Conservation (phyloP, 2,797 vertebrate genomes). For the Erithacus rubecula region DNA sequence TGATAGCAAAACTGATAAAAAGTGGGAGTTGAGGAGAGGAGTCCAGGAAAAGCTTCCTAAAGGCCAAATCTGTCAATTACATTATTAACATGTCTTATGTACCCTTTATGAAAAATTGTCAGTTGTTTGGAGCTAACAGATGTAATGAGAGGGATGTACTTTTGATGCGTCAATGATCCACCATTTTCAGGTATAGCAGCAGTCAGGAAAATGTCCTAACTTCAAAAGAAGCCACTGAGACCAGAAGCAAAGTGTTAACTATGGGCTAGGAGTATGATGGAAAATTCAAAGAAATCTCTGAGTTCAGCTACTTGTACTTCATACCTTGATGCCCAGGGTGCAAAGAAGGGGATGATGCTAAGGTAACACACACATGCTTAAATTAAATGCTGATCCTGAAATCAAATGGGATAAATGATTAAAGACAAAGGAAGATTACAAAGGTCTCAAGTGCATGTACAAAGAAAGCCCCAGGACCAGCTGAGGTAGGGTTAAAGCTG, state of each 20-base stretch:
- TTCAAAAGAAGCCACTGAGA: background rate
- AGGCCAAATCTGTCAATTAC: slow-evolving; percentile 10
- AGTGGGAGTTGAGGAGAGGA: background rate
- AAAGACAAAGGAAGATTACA: background rate
- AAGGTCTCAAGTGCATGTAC: background rate
- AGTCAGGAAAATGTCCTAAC: background rate
- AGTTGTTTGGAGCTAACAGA: background rate
- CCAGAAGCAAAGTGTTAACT: background rate
- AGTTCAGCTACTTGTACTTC: background rate
- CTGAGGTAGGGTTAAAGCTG: background rate
- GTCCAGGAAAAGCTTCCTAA: slow-evolving; percentile 3
- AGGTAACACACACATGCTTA: background rate
- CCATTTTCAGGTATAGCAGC: background rate
- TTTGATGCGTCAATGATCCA: background rate
- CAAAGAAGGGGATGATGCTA: background rate
- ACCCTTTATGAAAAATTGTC: background rate
- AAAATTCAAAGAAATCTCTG: background rate
- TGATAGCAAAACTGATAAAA: background rate
- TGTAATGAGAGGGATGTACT: background rate
- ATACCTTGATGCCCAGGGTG: background rate
- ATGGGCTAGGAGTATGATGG: background rate
- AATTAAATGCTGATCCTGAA: background rate
- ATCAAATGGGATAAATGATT: background rate
- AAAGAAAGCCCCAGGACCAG: background rate
- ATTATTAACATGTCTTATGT: background rate